Evolutionary conservation across 2,797 vertebrate species (phyloP).

Genomic region (Pseudochromis fuscus): DNA sequence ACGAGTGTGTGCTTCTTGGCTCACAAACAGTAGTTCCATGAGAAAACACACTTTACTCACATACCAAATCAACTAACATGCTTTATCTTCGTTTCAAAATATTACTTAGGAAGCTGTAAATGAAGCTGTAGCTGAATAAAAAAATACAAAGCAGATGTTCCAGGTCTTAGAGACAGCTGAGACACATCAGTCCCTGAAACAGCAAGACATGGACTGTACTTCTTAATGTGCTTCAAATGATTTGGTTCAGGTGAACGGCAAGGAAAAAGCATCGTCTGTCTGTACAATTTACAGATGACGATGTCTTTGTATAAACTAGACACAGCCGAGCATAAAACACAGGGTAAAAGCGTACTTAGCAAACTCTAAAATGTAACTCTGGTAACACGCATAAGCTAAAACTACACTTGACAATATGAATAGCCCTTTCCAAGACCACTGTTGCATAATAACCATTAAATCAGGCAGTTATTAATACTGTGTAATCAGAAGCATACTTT

Average conservation of each 20-base stretch:
- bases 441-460: constrained; percentile 7
- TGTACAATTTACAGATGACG: constrained; percentile 4
- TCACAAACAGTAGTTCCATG: constrained; percentile 24
- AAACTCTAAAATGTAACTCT: not conserved
- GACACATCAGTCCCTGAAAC: not conserved
- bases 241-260: constrained; percentile 16
- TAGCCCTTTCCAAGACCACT: constrained; percentile 45
- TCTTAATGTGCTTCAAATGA: constrained; percentile 28
- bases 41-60: constrained; percentile 30
- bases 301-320: not conserved
- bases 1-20: not conserved
- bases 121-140: not conserved
- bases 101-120: constrained; percentile 1
- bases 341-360: constrained; percentile 17
- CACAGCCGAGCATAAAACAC: not conserved
- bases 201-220: not conserved
- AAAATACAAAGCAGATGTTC: constrained; percentile 5
- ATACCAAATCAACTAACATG: constrained; percentile 35
- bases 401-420: constrained; percentile 17
- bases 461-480: constrained; percentile 13
- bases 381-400: not conserved
- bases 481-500: constrained; percentile 14
- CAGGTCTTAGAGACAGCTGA: constrained; percentile 1
- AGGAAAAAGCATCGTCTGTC: not conserved
- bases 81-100: constrained; percentile 23